Evolutionary conservation across 2,113 vertebrate species (phyloP), one percentile per base, ranked within the genome.

Genomic region (Lagopus leucura): DNA sequence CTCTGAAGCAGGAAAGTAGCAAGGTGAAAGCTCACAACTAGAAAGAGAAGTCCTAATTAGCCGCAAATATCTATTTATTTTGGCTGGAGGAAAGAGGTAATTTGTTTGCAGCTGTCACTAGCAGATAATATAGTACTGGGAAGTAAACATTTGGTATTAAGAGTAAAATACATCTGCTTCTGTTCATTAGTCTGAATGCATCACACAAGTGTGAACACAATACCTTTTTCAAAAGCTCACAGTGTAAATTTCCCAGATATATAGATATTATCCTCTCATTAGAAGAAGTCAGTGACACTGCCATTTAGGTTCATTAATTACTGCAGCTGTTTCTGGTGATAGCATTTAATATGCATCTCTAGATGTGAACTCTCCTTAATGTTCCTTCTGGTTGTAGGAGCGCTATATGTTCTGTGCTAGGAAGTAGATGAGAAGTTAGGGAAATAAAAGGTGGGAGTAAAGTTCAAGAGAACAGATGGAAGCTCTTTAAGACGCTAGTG

Each of bases 41-140:
- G 32, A 27, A 17, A 88, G 38, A 7, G 8, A 60, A 70, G 19
- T 18, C n/a, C n/a, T 77, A 24, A 70, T 70, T 57, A 94, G 48
- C 55, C n/a, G 36, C 70, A 24, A 88, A 65, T 76, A 85, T n/a
- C 71, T 72, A 15, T 66, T 93, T 87, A 47, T 65, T 90, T 86
- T 90, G 73, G 83, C 73, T 83, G 42, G 77, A 91, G 36, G 58
- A 30, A 40, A 54, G 38, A 63, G 34, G n/a, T 36, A 69, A 61
- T 84, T 90, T 52, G 32, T 65, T 34, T 11, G 3, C 75, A 88
- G 40, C 69, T 73, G 60, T 43, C 40, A 89, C 80, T 13, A 47
- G 42, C 65, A 70, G 93, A 63, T 67, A 88, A 22, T 28, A 64
- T 13, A 88, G 20, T 25, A 64, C 16, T 7, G 42, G 40, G 64